Conservation (phyloP, 2,797 vertebrate genomes). For the Syngnathus rostellatus region DNA sequence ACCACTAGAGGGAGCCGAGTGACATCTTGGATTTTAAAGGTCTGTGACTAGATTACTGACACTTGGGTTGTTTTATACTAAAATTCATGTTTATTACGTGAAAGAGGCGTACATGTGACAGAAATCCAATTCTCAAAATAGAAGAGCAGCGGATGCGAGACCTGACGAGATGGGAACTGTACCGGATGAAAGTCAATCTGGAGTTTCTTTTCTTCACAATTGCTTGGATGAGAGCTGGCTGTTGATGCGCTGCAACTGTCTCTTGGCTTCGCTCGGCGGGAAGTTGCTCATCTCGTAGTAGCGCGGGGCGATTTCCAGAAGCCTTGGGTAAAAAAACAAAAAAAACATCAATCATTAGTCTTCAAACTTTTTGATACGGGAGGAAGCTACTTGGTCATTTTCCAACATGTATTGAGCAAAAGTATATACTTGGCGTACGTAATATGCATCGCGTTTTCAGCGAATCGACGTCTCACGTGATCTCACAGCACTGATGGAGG, state of each 20-base stretch:
- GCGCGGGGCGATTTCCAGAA: slow-evolving; percentile 92
- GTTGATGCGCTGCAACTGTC: slow-evolving; percentile 92
- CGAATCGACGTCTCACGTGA: too few relatives aligned
- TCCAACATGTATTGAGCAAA: not conserved
- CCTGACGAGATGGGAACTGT: not conserved
- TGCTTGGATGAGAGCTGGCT: slow-evolving; percentile 71
- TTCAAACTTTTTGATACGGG: not conserved
- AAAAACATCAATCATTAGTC: not conserved
- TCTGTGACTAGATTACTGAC: not conserved
- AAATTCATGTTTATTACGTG: slow-evolving; percentile 1
- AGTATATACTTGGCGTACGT: too few relatives aligned
- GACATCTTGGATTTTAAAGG: not conserved
- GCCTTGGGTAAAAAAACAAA: slow-evolving; percentile 64
- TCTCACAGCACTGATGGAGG: too few relatives aligned
- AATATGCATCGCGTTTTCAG: too few relatives aligned
- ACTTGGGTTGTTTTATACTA: not conserved
- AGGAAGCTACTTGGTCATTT: not conserved
- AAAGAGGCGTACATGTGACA: not conserved
- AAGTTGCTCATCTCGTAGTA: slow-evolving; percentile 98
- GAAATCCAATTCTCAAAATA: not conserved
- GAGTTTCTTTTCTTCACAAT: not conserved
- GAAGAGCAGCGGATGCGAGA: not conserved
- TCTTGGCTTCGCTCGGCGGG: slow-evolving; percentile 93
- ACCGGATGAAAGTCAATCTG: not conserved
- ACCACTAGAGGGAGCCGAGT: not conserved